These are phyloP conservation scores for Plagodis pulveraria DNA, from an alignment of 2,888 invertebrate genomes.

Conservation along the genomic window DNA sequence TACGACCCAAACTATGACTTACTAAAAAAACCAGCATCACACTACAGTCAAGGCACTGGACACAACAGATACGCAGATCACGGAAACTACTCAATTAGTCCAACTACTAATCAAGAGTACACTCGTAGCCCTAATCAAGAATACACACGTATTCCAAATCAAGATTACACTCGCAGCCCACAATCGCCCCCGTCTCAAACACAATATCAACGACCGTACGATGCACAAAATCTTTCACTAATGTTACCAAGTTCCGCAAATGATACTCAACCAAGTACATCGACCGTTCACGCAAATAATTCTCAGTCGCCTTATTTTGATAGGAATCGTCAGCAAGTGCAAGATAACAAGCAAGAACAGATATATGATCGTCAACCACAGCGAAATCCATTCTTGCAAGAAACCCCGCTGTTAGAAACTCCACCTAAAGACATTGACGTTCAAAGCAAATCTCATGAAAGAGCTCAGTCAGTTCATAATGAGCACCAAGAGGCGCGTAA, in stretches of 20 bases:
- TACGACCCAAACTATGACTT: conserved; percentile 83
- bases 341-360: conserved; percentile 59
- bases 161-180: conserved; percentile 83
- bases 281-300: conserved; percentile 70
- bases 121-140: conserved; percentile 67
- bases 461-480: conserved; percentile 48
- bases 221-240: conserved; percentile 76
- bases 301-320: conserved; percentile 81
- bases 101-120: conserved; percentile 75
- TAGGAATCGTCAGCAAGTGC: conserved; percentile 69
- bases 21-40: conserved; percentile 82
- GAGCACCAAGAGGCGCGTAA: conserved; percentile 58
- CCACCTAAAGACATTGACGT: conserved; percentile 49
- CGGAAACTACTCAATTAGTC: conserved; percentile 67
- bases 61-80: conserved; percentile 73
- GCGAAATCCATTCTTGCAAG: conserved; percentile 73
- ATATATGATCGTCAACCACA: conserved; percentile 67
- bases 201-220: conserved; percentile 73
- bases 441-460: conserved; percentile 42
- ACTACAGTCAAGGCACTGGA: conserved; percentile 76
- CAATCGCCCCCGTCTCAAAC: conserved; percentile 72
- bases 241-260: conserved; percentile 54
- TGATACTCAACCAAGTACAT: conserved; percentile 72
- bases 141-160: conserved; percentile 53
- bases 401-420: conserved; percentile 55